Evolutionary conservation across 2,113 vertebrate species (phyloP).

Genomic region (Himantopus leucocephalus): DNA sequence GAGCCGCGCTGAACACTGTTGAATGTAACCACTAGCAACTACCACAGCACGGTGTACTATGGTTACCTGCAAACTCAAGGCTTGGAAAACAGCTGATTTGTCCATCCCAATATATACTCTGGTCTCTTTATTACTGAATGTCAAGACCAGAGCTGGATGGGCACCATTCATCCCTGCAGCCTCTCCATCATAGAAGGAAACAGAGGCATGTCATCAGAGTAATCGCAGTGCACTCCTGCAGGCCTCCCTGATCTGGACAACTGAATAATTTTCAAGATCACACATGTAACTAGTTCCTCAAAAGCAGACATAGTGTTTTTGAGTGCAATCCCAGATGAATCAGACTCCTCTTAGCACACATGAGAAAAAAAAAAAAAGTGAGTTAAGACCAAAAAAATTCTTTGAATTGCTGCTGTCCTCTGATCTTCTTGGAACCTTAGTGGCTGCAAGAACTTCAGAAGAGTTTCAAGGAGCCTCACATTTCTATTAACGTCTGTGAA

Average conservation of each 20-base stretch:
- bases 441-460: not conserved
- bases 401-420: not conserved
- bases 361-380: not conserved
- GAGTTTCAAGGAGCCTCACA: not conserved
- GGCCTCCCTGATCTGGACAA: not conserved
- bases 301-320: not conserved
- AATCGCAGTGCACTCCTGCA: not conserved
- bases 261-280: not conserved
- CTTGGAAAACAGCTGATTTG: not conserved
- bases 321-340: not conserved
- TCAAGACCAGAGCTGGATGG: not conserved
- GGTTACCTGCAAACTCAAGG: rapidly evolving
- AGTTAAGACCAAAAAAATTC: not conserved
- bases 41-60: not conserved
- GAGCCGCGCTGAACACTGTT: not conserved
- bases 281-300: not conserved
- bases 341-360: not conserved
- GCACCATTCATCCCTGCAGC: not conserved
- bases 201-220: not conserved
- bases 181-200: not conserved
- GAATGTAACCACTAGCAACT: not conserved
- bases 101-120: not conserved
- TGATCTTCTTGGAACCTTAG: not conserved
- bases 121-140: not conserved
- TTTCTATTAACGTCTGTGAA: not conserved